Conservation (phyloP, 2,113 vertebrate species). For the Myotis yumanensis region DNA sequence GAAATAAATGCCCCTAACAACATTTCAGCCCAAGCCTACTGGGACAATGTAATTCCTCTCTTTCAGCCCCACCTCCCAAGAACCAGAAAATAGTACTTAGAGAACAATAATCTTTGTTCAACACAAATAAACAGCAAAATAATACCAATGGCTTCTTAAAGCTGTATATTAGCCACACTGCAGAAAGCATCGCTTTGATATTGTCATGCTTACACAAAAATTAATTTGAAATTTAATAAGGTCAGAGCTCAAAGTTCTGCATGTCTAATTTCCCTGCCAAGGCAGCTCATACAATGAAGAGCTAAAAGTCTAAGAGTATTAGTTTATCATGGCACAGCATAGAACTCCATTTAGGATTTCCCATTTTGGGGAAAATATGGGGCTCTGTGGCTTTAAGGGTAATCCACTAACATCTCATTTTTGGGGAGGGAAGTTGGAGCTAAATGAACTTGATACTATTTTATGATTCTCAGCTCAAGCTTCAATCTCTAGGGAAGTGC, state of each 20-base stretch:
- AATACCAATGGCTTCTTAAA: constrained; percentile 73
- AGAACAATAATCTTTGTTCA: constrained; percentile 63
- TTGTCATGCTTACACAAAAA: constrained; percentile 85
- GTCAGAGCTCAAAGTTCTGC: constrained; percentile 80
- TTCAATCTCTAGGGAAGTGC: neutral
- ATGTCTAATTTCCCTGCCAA: constrained; percentile 82
- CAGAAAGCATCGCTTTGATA: constrained; percentile 81
- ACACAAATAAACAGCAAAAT: constrained; percentile 66
- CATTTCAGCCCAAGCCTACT: constrained; percentile 20
- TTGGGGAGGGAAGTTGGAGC: constrained; percentile 24
- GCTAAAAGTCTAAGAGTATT: constrained; percentile 81
- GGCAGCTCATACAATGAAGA: constrained; percentile 74
- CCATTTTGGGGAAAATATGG: constrained; percentile 64
- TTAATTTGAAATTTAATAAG: constrained; percentile 87
- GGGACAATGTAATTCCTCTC: constrained; percentile 64
- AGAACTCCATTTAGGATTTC: constrained; percentile 68
- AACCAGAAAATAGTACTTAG: constrained; percentile 68
- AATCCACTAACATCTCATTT: constrained; percentile 63
- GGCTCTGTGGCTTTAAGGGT: constrained; percentile 62
- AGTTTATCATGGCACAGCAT: constrained; percentile 75
- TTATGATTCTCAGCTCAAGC: neutral
- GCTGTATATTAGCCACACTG: constrained; percentile 72
- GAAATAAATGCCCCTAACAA: neutral
- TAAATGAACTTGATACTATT: neutral
- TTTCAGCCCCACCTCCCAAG: constrained; percentile 30